Conservation (phyloP, 2,113 vertebrate species). For the Chunga burmeisteri region DNA sequence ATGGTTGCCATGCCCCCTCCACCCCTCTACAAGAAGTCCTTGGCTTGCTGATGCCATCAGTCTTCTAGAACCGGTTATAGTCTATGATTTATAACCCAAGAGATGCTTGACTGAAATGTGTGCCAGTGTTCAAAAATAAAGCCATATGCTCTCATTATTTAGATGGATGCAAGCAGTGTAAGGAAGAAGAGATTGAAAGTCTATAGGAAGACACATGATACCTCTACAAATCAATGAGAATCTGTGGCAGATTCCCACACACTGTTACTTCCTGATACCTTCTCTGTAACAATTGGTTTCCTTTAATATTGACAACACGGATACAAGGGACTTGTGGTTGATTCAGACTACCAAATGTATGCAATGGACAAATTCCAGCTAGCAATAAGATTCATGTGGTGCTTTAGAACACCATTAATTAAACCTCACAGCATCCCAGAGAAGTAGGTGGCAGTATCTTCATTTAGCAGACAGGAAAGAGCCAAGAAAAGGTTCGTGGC, state of each 20-base stretch:
- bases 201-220: not conserved
- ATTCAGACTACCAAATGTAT: not conserved
- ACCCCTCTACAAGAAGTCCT: not conserved
- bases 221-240: not conserved
- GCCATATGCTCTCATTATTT: not conserved
- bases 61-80: not conserved
- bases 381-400: not conserved
- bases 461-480: not conserved
- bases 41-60: not conserved
- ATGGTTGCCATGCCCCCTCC: not conserved
- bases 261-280: not conserved
- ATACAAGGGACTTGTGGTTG: not conserved
- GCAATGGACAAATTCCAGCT: not conserved
- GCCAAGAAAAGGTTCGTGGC: not conserved
- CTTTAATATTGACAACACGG: not conserved
- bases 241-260: not conserved
- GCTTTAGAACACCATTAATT: not conserved
- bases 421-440: not conserved
- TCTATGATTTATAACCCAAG: not conserved
- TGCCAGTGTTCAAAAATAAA: slow-evolving; percentile 35
- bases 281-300: not conserved
- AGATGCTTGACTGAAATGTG: not conserved
- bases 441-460: not conserved
- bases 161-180: not conserved
- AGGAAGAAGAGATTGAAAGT: not conserved